These are phyloP conservation scores for Paedocypris micromegethes DNA, from an alignment of 2,797 vertebrate species.

Conservation along the genomic window DNA sequence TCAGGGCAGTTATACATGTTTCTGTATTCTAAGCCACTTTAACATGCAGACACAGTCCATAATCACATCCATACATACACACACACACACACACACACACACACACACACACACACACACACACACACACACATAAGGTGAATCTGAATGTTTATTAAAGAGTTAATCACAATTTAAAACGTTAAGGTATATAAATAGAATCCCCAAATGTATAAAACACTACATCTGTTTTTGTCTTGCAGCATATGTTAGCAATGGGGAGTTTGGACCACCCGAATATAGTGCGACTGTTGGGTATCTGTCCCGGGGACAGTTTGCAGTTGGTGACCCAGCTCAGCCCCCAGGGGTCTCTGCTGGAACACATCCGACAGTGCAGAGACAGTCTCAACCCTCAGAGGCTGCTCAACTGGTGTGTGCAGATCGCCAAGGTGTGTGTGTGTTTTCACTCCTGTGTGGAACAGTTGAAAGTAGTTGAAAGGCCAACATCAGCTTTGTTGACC, in stretches of 20 bases:
- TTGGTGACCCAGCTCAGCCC: conserved; percentile 81
- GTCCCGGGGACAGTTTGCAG: conserved; percentile 80
- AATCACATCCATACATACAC: too few species aligned
- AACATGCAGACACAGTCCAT: too few species aligned
- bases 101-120: too few species aligned
- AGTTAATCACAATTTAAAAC: not conserved
- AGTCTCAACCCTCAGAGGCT: conserved; percentile 80
- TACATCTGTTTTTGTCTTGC: conserved; percentile 4
- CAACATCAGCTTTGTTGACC: not conserved
- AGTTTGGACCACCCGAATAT: conserved; percentile 86
- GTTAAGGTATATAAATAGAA: not conserved
- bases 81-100: too few species aligned
- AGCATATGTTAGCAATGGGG: conserved; percentile 89
- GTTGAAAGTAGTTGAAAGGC: not conserved
- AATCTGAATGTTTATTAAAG: too few species aligned
- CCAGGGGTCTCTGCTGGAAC: conserved; percentile 83
- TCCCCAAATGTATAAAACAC: not conserved
- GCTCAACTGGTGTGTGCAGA: conserved; percentile 97
- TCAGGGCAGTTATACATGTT: too few species aligned
- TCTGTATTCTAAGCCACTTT: too few species aligned
- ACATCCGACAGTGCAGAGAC: conserved; percentile 76
- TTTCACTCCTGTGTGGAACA: not conserved
- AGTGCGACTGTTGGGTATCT: conserved; percentile 82
- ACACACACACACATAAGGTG: too few species aligned
- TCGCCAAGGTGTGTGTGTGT: conserved; percentile 79